These are phyloP conservation scores for Pantherophis alleghaniensis DNA, from an alignment of 2,797 vertebrate genomes.

Conservation along the genomic window DNA sequence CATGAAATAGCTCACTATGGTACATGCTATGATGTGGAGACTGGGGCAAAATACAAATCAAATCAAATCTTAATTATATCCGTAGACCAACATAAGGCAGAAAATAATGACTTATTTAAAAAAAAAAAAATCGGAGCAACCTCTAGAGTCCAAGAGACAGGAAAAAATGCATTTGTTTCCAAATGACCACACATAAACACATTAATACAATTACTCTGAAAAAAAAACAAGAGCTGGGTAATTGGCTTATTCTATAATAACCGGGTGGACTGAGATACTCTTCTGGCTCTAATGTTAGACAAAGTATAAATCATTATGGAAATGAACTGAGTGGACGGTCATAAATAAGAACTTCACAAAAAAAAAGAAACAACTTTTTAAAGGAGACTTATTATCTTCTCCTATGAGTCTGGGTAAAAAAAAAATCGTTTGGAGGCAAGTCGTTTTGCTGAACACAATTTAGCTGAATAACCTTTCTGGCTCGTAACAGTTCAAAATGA, in stretches of 20 bases:
- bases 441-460: neutral
- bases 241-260: conserved; percentile 42
- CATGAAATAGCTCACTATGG: neutral
- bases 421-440: neutral
- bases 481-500: neutral
- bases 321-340: conserved; percentile 31
- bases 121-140: neutral
- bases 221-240: conserved; percentile 46
- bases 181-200: conserved; percentile 9
- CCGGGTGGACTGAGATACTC: conserved; percentile 34
- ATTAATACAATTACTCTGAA: conserved; percentile 52
- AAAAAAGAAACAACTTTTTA: conserved; percentile 9
- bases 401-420: neutral
- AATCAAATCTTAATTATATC: neutral
- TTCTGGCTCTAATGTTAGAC: conserved; percentile 12
- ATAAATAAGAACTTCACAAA: neutral
- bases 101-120: neutral
- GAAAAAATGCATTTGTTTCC: conserved; percentile 23
- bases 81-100: neutral
- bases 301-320: conserved; percentile 13
- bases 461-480: neutral
- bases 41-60: neutral
- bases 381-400: neutral
- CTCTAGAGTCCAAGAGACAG: neutral
- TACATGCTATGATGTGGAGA: neutral